Evolutionary conservation across 2,888 invertebrate species (phyloP), one percentile per base, ranked within the genome.

Genomic region (Melikaiella ostensackeni): DNA sequence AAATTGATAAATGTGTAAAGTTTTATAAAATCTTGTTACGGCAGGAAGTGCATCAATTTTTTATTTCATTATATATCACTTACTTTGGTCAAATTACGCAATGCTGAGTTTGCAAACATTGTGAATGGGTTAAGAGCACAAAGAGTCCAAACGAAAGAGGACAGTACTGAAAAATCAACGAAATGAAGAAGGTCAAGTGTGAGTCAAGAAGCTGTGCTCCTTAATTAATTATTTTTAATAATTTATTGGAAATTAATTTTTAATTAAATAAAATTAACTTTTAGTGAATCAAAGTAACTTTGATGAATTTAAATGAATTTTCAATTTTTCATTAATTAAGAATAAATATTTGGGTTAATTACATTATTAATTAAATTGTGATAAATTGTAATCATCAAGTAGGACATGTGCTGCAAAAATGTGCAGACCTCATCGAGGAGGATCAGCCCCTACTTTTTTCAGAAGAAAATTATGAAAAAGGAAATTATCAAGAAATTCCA

Each of bases 51-150:
- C 61, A 61, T 42, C 30, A 35, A 7, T 33, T 62, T 42, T 46
- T 75, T 13, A 1, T 50, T 42, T 2, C 13, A 59, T 30, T 61
- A 19, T 62, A 62, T 38, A 46, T 75, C 16, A 61, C 27, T 62
- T 62, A n/a, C 21, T 61, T 38, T 62, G 21, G 42, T 24, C 35
- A 42, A 61, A 50, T 86, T 85, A 80, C 82, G 84, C 85, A 86
- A 87, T 81, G 87, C 87, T 86, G 87, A 88, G 83, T 84, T 76
- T 76, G 80, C 85, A 78, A 81, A 78, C 74, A 50, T 75, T 63
- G 24, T 63, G 64, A 77, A 80, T 79, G 74, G 79, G 81, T 79
- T 82, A 78, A 84, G 82, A 79, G 77, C 33, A 50, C 76, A 66
- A 77, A 77, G 50, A 78, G 77, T 63, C 66, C 77, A 38, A 46